Evolutionary conservation across 1,140 invertebrate genomes (phyloP), one percentile per base, ranked within the genome.

Genomic region (Drosophila sturtevanti): DNA sequence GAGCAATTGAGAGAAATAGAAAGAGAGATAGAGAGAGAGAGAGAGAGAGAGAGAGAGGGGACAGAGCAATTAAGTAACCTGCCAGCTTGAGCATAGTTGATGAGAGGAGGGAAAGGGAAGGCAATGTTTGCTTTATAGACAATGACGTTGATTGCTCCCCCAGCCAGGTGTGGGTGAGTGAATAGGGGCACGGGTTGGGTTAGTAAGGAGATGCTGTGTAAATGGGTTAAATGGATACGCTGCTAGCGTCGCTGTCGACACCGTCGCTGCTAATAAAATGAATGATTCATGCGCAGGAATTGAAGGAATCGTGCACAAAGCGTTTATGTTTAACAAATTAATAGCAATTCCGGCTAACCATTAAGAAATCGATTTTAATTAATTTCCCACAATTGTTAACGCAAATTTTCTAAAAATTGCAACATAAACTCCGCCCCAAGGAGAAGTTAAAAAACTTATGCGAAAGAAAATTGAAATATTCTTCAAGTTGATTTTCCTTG

Each of bases 291-390:
- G 82, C 82, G 81, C 81, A 85, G 78, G 69, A 68, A 58, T 58
- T 70, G 51, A 62, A 21, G 18, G 7, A 59, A 37, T 24, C 27
- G 44, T 59, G 62, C 55, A 68, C 84, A 80, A 89, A 78, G 80
- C 89, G 89, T 86, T 90, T 90, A 90, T 90, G 89, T 89, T 48
- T 84, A 86, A 82, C 89, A 90, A 90, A 91, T 90, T 90, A 86
- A 89, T 71, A 81, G 78, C 79, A 90, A 89, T 85, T 89, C 75
- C 68, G 71, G 63, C 77, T 77, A 71, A 65, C 77, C 52, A 54
- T 61, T 24, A 62, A 27, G 1, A 52, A 24, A 24, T 54, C 22
- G 11, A 24, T 54, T 54, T 35, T 56, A 18, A 18, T 14, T 56
- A 35, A 56, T 56, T 56, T 31, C 18, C 18, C 34, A 18, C 54